phyloP scores from a whole-genome alignment of 1,140 invertebrate genomes.

The Zaprionus nigranus region DNA sequence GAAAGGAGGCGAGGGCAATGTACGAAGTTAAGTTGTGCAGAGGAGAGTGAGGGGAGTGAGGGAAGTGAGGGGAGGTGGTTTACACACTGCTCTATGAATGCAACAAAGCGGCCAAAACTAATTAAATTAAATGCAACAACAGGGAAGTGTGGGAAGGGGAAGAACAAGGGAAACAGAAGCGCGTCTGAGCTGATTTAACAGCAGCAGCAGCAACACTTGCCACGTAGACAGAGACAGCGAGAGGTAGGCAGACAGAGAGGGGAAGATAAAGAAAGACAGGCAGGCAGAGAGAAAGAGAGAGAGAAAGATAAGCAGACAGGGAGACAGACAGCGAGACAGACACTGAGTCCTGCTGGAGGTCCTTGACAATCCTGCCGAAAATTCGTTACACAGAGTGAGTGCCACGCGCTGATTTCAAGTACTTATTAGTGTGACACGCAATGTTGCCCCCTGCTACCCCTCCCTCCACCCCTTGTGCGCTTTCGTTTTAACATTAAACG shows the following conservation, averaged over 20 bases:
- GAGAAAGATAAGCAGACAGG: background rate
- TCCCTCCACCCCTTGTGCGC: background rate
- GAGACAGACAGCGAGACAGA: background rate
- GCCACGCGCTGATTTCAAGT: constrained; percentile 62
- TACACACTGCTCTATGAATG: background rate
- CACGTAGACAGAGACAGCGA: constrained; percentile 32
- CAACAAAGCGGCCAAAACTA: constrained; percentile 66
- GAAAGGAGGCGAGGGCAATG: background rate
- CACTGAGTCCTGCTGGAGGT: background rate
- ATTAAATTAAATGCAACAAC: constrained; percentile 67
- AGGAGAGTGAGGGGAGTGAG: background rate
- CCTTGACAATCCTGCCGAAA: constrained; percentile 7
- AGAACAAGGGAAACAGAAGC: background rate
- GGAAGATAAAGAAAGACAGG: background rate
- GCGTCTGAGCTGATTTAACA: constrained; percentile 22
- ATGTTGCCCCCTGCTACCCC: constrained; percentile 49
- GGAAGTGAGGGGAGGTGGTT: no score
- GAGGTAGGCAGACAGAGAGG: background rate
- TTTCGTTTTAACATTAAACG: constrained; percentile 68
- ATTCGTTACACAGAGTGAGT: constrained; percentile 4
- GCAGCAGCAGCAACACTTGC: constrained; percentile 46
- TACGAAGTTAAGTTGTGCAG: background rate
- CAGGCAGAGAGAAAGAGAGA: background rate
- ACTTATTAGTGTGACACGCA: constrained; percentile 70
- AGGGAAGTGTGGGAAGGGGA: background rate